Base-by-base conservation (phyloP, 2,888 invertebrate genomes). In the Cantharis nigra region DNA sequence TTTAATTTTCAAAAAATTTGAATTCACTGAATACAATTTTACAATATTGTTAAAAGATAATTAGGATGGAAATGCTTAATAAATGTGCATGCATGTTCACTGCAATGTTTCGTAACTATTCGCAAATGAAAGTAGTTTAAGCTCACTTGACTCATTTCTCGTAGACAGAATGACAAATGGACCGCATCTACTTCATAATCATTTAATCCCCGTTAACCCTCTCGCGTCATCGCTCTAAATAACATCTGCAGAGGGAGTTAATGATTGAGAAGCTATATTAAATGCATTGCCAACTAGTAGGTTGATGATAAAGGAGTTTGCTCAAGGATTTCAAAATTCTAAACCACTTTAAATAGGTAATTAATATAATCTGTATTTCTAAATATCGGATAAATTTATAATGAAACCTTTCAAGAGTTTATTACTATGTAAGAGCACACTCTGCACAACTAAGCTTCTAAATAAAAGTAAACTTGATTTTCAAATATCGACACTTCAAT, bases 151-250 rank as follows among this genome's bases (percentile, higher is more conserved):
- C 71, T 82, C 82, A 79, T 81, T 81, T 79, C 79, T 79, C 79
- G 85, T 84, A 86, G 87, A 86, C 87, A 87, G 87, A 83, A 87
- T 88, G 88, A 88, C 87, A 87, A 88, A 88, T 88, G 87, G 87
- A 86, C 85, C 87, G 86, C 87, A 87, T 88, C 88, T 85, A 85
- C 85, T 87, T 87, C 87, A 88, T 88, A 88, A 88, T 88, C 88
- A 87, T 88, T 88, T 88, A 88, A 88, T 88, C 87, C 87, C 84
- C 86, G 87, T 88, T 88, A 88, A 88, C 88, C 88, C 88, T 87
- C 87, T 87, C 87, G 86, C 87, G 86, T 88, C 88, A 86, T 87
- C 87, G 83, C 85, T 81, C 84, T 75, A 79, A 81, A 75, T 79
- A 78, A 79, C 79, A 77, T 80, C 80, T 80, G 79, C 79, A 75